Evolutionary conservation across 2,113 vertebrate species (phyloP), one percentile per base, ranked within the genome.

Genomic region (Oncorhynchus mykiss): DNA sequence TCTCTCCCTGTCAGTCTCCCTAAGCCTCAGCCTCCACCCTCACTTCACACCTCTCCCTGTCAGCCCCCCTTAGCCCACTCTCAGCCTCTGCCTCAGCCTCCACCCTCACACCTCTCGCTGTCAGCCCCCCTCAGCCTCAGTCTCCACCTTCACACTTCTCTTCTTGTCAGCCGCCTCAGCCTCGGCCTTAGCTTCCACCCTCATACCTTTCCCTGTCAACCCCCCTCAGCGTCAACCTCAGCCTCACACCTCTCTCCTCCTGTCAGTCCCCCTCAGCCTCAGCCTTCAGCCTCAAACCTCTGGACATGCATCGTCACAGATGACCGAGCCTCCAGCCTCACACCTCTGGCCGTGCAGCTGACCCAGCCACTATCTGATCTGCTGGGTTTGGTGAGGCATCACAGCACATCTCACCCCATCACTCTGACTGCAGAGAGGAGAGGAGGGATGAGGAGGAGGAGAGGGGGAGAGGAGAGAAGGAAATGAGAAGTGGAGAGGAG

Each of bases 361-460:
- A 87, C 81, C 71, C 69, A 48, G 71, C 73, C 78, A 75, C 78
- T 81, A 85, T 86, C 79, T 75, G 88, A 88, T 86, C 76, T 70
- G 84, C 76, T 82, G 34, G 80, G 80, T 85, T 79, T 84, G 84
- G 86, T 82, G 72, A 79, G 66, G 84, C 86, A 87, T 91, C 88
- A 84, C 79, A 85, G 51, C 11, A 18, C 80, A 68, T 74, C 27
- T 71, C 66, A 3, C 45, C 73, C 14, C 29, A n/a, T 70, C 70
- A 71, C 34, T 39, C 39, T 59, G 67, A 66, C n/a, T 16, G 24
- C 73, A 74, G 24, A 24, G 27, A 66, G 68, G 70, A 68, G 74
- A 70, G 70, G 74, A 70, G 70, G 24, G n/a, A 24, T 24, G 27
- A 62, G 70, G 68, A 68, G 74, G 68, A 67, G 72, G 1, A 66